Conservation (phyloP, 2,797 vertebrate species). For the Scyliorhinus canicula region DNA sequence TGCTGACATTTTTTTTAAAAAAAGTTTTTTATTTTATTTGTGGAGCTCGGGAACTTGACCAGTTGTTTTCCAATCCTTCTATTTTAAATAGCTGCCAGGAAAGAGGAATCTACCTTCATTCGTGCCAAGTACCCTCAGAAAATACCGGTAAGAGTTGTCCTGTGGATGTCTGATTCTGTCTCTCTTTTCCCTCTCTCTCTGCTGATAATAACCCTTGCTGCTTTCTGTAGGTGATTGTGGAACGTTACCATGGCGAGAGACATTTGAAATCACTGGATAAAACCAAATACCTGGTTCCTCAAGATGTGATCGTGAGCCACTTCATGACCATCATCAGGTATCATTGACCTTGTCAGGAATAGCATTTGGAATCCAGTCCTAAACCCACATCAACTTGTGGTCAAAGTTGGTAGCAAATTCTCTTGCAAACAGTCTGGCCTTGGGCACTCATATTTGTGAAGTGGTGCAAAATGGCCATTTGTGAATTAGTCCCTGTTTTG, state of each 20-base stretch:
- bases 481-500: not conserved
- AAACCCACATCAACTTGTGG: too few species aligned
- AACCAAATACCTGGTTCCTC: constrained; percentile 17
- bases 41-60: not conserved
- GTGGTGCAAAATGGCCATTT: not conserved
- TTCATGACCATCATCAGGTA: constrained; percentile 22
- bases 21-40: too few species aligned
- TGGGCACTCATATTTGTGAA: too few species aligned
- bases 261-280: not conserved
- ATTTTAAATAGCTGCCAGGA: not conserved
- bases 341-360: not conserved
- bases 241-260: not conserved
- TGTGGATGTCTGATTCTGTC: not conserved
- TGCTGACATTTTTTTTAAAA: not conserved
- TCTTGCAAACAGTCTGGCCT: too few species aligned
- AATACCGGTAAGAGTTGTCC: not conserved
- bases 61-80: not conserved
- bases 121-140: constrained; percentile 16
- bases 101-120: not conserved
- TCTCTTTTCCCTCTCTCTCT: not conserved
- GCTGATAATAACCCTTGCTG: not conserved
- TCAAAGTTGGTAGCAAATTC: too few species aligned
- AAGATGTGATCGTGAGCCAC: not conserved
- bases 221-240: not conserved
- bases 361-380: not conserved